These are phyloP conservation scores for Macropis europaea DNA, from an alignment of 2,888 invertebrate species.

Conservation along the genomic window DNA sequence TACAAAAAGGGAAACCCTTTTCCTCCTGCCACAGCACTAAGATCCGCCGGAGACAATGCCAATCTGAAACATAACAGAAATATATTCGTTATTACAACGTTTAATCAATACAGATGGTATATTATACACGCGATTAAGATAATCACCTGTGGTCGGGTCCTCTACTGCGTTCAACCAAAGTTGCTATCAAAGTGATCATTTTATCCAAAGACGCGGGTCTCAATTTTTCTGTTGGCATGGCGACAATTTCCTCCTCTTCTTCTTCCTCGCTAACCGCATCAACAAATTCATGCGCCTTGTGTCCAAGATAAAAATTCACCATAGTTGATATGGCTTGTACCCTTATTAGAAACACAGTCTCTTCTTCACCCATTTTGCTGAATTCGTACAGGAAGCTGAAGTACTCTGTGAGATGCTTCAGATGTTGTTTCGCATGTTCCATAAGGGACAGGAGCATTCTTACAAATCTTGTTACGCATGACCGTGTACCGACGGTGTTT, in stretches of 20 bases:
- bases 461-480: conserved; percentile 96
- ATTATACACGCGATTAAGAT: background rate
- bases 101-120: too few relatives aligned
- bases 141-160: conserved; percentile 84
- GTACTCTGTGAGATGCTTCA: conserved; percentile 95
- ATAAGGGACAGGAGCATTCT: conserved; percentile 92
- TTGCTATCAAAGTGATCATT: conserved; percentile 95
- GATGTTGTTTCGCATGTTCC: conserved; percentile 92
- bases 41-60: conserved; percentile 88
- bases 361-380: conserved; percentile 97
- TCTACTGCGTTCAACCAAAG: conserved; percentile 93
- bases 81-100: too few relatives aligned
- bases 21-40: conserved; percentile 91
- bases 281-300: conserved; percentile 87
- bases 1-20: conserved; percentile 97
- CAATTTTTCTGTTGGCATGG: conserved; percentile 87
- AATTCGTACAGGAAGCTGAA: conserved; percentile 96
- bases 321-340: conserved; percentile 94
- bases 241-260: conserved; percentile 86
- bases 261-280: conserved; percentile 88
- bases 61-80: conserved; percentile 80
- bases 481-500: conserved; percentile 85
- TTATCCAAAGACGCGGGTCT: conserved; percentile 95
- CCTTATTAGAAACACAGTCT: conserved; percentile 92
- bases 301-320: conserved; percentile 95